Base-by-base conservation (phyloP, 2,113 vertebrate species). In the Trichechus manatus region DNA sequence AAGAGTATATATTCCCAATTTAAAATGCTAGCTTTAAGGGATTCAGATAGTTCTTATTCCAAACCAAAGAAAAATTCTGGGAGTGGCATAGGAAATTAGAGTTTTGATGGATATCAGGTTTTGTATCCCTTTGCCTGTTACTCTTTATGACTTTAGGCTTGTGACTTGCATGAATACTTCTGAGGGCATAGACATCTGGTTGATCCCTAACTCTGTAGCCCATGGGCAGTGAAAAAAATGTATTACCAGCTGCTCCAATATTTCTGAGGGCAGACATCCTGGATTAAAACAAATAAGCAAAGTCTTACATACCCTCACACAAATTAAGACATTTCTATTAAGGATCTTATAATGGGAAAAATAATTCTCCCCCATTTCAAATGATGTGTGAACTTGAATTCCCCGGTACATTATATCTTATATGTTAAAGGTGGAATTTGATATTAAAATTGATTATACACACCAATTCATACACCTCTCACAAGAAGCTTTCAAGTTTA, bases 1-100 rank as follows among this genome's bases (percentile, higher is more conserved):
- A 77, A 68, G 13, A 39, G 79, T 96, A 29, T 96, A 89, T 91
- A 83, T 50, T 80, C 89, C 96, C 53, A 14, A 97, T 98, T 98
- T 97, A 96, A 98, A 97, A 97, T 96, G 70, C 74, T 96, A 96
- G 79, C 96, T 97, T 97, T 97, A 97, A 98, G 93, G 79, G 97
- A 96, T 94, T 97, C 25, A 93, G 61, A 9, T 87, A 85, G 27
- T 92, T 85, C 70, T 97, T 97, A 89, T 92, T 96, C 68, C 1
- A 25, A 93, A 80, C 61, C 85, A 87, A 97, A 78, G 93, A 74
- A 95, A 97, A 95, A 68, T 82, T 86, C 47, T 86, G 44, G 6
- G 72, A 31, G 84, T 93, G 5, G 39, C 44, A 68, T 80, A 89
- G 72, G 8, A 95, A 96, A 44, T 84, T 36, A 5, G 23, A 85